phyloP scores from a whole-genome alignment of 2,113 vertebrate species.

The Cynoglossus semilaevis region DNA sequence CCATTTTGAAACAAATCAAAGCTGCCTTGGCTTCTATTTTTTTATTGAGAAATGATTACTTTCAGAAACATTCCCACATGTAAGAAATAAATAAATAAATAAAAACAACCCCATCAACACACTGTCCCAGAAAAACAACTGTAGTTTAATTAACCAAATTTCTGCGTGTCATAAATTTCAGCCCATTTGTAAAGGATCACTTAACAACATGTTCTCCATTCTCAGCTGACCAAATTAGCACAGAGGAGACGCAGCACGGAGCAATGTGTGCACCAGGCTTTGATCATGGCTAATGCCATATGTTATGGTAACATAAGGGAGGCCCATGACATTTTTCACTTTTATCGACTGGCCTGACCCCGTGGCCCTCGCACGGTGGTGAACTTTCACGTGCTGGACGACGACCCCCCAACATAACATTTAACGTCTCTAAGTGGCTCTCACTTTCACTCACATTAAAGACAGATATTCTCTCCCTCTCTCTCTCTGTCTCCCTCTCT shows the following conservation, averaged over 20 bases:
- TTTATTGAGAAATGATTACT: too few relatives aligned
- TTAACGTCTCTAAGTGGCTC: conserved; percentile 71
- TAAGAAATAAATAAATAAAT: conserved; percentile 2
- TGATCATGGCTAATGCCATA: conserved; percentile 70
- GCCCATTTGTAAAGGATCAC: conserved; percentile 64
- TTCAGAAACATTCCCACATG: not conserved
- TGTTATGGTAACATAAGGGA: conserved; percentile 64
- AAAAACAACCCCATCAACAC: not conserved
- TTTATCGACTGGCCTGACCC: conserved; percentile 70
- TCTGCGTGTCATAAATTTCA: conserved; percentile 73
- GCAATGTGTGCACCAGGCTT: conserved; percentile 50
- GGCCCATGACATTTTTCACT: conserved; percentile 72
- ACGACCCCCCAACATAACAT: conserved; percentile 62
- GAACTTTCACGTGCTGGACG: conserved; percentile 66
- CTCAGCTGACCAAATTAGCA: conserved; percentile 67
- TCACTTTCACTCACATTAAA: conserved; percentile 72
- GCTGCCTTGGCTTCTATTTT: too few relatives aligned
- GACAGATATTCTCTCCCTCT: conserved; percentile 46
- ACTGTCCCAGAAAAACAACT: conserved; percentile 32
- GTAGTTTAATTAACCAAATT: conserved; percentile 67
- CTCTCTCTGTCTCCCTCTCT: conserved; percentile 1
- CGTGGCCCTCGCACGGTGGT: conserved; percentile 59
- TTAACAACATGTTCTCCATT: conserved; percentile 60
- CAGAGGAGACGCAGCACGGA: conserved; percentile 33
- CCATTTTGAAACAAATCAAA: too few relatives aligned